Base-by-base conservation (phyloP, 2,797 vertebrate genomes). In the Eulemur rubriventer region DNA sequence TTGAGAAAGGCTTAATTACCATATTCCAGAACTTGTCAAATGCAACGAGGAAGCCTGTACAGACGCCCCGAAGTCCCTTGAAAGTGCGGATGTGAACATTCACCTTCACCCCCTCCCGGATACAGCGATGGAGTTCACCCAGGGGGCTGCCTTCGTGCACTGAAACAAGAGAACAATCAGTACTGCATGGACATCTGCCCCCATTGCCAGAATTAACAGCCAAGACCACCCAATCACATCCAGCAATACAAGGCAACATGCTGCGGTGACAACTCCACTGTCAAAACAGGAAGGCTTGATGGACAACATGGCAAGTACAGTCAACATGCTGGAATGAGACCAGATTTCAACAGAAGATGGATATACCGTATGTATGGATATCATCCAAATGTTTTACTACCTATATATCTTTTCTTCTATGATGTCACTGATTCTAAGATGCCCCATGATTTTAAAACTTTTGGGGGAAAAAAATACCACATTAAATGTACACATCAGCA, bases 11-110 rank as follows among this genome's bases (percentile, higher is more conserved):
- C 30, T 67, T 67, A 94, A 98, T 99, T 99, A 99, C 99, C 99
- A 99, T 99, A 98, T 99, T 99, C 99, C 99, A 99, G 98, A 99
- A 99, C 97, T 99, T 99, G 99, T 99, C 99, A 65, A 99, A 99
- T 33, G 99, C 99, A 59, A 99, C 99, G 7, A 99, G 98, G 89
- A 99, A 99, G 85, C 99, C 99, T 0, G 99, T 99, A 98, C 99
- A 99, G 84, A 99, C 99, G 0, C 99, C 99, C 5, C 99, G 99
- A 63, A 99, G 99, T 0, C 99, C 99, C 97, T 99, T 99, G 98
- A 99, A 99, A 80, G 99, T 99, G 96, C 99, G 99, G 96, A 99
- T 99, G 96, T 99, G 99, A 97, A 99, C 99, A 43, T 99, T 99
- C 95, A 99, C 99, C 87, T 99, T 98, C 78, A 99, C 98, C 43